Conservation (phyloP, 2,797 vertebrate genomes). For the Peromyscus melanophrys region DNA sequence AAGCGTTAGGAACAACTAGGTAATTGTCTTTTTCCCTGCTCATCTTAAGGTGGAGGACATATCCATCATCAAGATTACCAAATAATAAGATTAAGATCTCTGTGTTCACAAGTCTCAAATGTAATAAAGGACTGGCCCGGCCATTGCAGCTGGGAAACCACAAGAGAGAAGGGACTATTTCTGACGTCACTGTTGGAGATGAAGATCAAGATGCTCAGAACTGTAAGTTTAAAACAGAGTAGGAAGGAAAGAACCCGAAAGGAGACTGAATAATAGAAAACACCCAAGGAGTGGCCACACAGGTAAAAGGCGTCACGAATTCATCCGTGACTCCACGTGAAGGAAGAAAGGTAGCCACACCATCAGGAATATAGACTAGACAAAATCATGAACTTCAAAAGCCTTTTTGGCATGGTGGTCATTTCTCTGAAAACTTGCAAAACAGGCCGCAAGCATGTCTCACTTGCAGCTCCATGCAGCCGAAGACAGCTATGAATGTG, state of each 20-base stretch:
- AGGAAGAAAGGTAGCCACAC: neutral
- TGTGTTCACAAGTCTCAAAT: neutral
- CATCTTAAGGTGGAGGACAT: neutral
- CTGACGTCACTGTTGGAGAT: neutral
- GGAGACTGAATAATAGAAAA: slow-evolving; percentile 25
- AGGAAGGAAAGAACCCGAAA: neutral
- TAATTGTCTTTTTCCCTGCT: neutral
- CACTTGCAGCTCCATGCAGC: neutral
- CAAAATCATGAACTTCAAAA: slow-evolving; percentile 27
- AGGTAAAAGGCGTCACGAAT: neutral
- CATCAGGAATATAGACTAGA: neutral
- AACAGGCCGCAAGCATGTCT: neutral
- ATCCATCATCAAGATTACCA: neutral
- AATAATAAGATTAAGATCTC: neutral
- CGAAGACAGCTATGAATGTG: neutral
- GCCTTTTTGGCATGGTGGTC: neutral
- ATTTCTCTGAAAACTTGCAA: slow-evolving; percentile 1
- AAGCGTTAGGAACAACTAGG: slow-evolving; percentile 21
- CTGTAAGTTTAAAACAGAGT: slow-evolving; percentile 24
- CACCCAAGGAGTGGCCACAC: neutral
- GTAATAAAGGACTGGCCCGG: neutral
- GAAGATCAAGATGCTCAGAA: slow-evolving; percentile 14
- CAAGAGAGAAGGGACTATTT: neutral
- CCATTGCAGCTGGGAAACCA: neutral
- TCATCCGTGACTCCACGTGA: neutral